Evolutionary conservation across 2,888 invertebrate species (phyloP), one percentile per base, ranked within the genome.

Genomic region (Acleris emargana): DNA sequence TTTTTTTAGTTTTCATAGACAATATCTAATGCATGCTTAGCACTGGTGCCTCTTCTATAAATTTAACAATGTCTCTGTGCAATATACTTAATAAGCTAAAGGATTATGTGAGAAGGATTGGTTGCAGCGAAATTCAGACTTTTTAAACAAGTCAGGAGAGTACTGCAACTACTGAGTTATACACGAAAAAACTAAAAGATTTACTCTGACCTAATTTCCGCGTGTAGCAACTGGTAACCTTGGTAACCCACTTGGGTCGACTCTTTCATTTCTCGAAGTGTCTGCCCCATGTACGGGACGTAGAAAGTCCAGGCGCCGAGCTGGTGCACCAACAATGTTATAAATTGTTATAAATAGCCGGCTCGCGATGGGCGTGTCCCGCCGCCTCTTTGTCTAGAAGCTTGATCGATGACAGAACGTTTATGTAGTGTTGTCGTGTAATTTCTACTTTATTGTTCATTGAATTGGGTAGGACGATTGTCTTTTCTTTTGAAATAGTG

Each of bases 261-360:
- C n/a, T 25, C 38, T 38, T 3, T 38, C 22, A 53, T 61, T 53
- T 52, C 61, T 53, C 28, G 28, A 16, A 67, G 59, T 64, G 49
- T 32, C 64, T 67, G 60, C 67, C 57, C 70, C 71, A 72, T 76
- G 61, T 67, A 64, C 66, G 64, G 68, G 71, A 69, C 64, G 64
- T 78, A 75, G 80, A 80, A 81, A 82, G 78, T 75, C 58, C 51
- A 60, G 69, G 72, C 72, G 73, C 69, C 72, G 49, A 53, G 63
- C 53, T 52, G 32, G 52, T 62, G 58, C 42, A 60, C 50, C 45
- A 50, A 50, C 54, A 79, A 77, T 81, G 71, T 76, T 73, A 75
- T 77, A 80, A 80, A 82, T 81, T 80, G 76, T 79, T 82, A 81
- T 80, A 79, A 81, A 82, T 82, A 76, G 78, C 69, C 52, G 43